Evolutionary conservation across 92 coral and sea anemone genomes (phyloP).

Genomic region (Pocillopora grandis): DNA sequence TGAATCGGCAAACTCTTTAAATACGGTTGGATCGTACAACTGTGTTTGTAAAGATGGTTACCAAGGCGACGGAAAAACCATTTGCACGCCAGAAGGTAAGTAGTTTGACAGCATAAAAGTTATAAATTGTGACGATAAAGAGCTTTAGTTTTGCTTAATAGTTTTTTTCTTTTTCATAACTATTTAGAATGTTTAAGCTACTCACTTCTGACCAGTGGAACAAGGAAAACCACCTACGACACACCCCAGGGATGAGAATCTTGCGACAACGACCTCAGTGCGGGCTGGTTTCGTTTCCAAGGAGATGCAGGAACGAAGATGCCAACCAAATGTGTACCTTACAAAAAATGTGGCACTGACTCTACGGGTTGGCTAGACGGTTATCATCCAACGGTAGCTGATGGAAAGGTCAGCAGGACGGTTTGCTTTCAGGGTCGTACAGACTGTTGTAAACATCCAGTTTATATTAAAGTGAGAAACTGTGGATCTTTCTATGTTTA

Average conservation of each 20-base stretch:
- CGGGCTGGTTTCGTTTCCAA: not conserved
- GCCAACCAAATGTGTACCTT: not conserved
- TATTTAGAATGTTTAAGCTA: not conserved
- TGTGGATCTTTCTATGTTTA: not conserved
- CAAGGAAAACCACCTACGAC: not conserved
- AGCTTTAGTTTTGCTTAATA: no score
- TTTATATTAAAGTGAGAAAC: not conserved
- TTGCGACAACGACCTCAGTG: not conserved
- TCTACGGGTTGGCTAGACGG: not conserved
- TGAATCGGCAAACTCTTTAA: not conserved
- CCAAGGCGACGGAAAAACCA: not conserved
- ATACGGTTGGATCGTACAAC: not conserved
- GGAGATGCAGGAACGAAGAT: not conserved
- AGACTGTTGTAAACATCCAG: not conserved
- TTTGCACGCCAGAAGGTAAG: not conserved
- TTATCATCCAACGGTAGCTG: not conserved
- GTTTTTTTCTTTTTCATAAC: no score
- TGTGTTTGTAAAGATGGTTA: not conserved
- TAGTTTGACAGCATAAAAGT: no score
- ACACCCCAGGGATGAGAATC: not conserved
- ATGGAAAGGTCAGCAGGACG: not conserved
- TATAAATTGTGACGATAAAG: no score
- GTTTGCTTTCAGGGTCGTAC: not conserved
- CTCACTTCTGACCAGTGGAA: not conserved
- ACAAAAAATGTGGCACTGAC: not conserved